These are phyloP conservation scores for Drosophila pseudotakahashii DNA, from an alignment of 2,888 invertebrate species.

Conservation along the genomic window DNA sequence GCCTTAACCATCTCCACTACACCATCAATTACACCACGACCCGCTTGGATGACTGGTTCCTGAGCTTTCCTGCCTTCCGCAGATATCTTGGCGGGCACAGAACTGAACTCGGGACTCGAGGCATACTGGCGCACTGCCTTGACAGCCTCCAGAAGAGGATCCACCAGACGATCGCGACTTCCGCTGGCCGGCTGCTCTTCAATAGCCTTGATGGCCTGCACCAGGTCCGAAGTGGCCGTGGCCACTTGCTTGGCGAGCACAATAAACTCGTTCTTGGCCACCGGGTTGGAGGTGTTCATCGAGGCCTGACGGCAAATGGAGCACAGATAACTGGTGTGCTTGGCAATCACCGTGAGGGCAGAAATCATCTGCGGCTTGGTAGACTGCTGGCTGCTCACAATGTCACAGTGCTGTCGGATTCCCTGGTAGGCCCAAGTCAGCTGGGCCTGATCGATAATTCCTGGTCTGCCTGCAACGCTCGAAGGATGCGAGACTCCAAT, in stretches of 20 bases:
- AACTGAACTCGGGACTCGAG: constrained; percentile 96
- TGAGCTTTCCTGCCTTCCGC: constrained; percentile 92
- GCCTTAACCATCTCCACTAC: constrained; percentile 95
- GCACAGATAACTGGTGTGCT: constrained; percentile 97
- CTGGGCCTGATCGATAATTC: constrained; percentile 94
- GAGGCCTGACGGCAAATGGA: constrained; percentile 97
- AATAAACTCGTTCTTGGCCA: constrained; percentile 97
- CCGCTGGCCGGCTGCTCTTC: constrained; percentile 93
- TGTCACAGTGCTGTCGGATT: constrained; percentile 94
- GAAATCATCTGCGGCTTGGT: constrained; percentile 93
- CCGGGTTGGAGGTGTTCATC: constrained; percentile 94
- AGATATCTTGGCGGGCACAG: constrained; percentile 96
- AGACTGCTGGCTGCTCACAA: constrained; percentile 89
- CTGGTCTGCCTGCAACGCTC: constrained; percentile 94
- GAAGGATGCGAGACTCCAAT: constrained; percentile 96
- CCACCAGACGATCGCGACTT: constrained; percentile 91
- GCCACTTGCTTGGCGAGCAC: constrained; percentile 99
- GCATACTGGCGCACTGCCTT: constrained; percentile 96
- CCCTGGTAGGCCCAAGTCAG: constrained; percentile 95
- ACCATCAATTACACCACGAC: constrained; percentile 91
- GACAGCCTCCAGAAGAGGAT: constrained; percentile 94
- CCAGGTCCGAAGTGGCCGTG: constrained; percentile 96
- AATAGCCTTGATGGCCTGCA: constrained; percentile 96
- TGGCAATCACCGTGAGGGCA: constrained; percentile 97
- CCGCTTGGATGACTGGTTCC: constrained; percentile 94